phyloP scores from a whole-genome alignment of 2,113 vertebrate species.

The Nibea coibor region DNA sequence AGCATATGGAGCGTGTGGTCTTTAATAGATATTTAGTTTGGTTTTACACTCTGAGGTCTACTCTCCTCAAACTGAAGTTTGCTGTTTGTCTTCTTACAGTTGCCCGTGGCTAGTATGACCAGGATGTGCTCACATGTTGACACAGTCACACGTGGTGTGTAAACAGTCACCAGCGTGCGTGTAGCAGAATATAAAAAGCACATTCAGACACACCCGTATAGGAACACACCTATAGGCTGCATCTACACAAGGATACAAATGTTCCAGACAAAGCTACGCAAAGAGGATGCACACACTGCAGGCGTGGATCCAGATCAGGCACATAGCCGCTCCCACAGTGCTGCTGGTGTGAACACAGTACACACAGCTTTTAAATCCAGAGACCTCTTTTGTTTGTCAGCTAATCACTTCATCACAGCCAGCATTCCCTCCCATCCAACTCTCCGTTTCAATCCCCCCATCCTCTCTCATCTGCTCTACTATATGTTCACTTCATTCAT shows the following conservation, averaged over 20 bases:
- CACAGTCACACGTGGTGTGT: neutral
- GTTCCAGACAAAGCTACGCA: slow-evolving; percentile 25
- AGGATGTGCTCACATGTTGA: slow-evolving; percentile 39
- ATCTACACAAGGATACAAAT: slow-evolving; percentile 36
- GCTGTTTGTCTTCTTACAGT: neutral
- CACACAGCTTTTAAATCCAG: slow-evolving; percentile 29
- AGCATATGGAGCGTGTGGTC: neutral
- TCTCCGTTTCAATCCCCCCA: slow-evolving; percentile 1
- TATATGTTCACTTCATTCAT: slow-evolving; percentile 1
- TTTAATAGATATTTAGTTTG: neutral
- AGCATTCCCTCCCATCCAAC: neutral
- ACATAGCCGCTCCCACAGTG: neutral
- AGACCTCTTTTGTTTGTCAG: slow-evolving; percentile 35
- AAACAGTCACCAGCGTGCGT: slow-evolving; percentile 1
- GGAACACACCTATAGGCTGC: slow-evolving; percentile 16
- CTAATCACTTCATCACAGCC: slow-evolving; percentile 59
- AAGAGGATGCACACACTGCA: neutral
- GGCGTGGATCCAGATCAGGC: slow-evolving; percentile 1
- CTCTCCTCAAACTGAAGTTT: slow-evolving; percentile 7
- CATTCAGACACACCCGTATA: slow-evolving; percentile 26
- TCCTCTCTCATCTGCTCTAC: slow-evolving; percentile 17
- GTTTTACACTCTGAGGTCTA: neutral
- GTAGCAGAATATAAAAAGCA: neutral
- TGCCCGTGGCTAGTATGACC: slow-evolving; percentile 17
- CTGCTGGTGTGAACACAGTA: slow-evolving; percentile 1